These are phyloP conservation scores for Ancistrus triradiatus DNA, from an alignment of 2,113 vertebrate genomes.

Conservation along the genomic window DNA sequence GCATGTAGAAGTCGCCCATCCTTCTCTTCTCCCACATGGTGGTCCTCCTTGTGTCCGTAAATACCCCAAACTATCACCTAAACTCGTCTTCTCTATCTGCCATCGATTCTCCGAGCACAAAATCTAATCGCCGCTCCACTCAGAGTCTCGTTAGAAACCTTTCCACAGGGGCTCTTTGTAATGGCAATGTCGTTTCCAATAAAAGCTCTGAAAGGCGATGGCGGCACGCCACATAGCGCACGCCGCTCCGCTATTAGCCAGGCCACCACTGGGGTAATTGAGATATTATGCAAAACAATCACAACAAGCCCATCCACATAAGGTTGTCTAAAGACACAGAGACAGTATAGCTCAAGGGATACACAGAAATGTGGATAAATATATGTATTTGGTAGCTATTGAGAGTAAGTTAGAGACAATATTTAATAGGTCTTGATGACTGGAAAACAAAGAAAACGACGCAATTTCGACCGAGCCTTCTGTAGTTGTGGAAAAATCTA, in stretches of 20 bases:
- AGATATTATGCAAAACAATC: constrained; percentile 51
- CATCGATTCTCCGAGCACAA: constrained; percentile 15
- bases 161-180: constrained; percentile 34
- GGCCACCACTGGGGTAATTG: constrained; percentile 41
- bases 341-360: too few species aligned
- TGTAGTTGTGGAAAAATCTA: too few species aligned
- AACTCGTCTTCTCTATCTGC: neutral
- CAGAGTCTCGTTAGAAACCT: constrained; percentile 35
- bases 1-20: neutral
- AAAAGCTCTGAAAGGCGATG: constrained; percentile 30
- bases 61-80: neutral
- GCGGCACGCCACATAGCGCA: constrained; percentile 14
- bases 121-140: constrained; percentile 30
- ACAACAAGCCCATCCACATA: constrained; percentile 23
- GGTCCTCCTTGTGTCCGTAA: too few species aligned
- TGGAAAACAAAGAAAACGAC: too few species aligned
- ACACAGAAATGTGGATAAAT: neutral
- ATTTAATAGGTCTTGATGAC: too few species aligned
- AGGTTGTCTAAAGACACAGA: too few species aligned
- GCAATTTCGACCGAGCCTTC: too few species aligned
- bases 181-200: constrained; percentile 44
- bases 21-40: too few species aligned
- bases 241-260: constrained; percentile 25
- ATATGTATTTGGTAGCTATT: too few species aligned
- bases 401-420: too few species aligned